phyloP scores from a whole-genome alignment of 2,888 invertebrate genomes.

The Lycophotia porphyrea region DNA sequence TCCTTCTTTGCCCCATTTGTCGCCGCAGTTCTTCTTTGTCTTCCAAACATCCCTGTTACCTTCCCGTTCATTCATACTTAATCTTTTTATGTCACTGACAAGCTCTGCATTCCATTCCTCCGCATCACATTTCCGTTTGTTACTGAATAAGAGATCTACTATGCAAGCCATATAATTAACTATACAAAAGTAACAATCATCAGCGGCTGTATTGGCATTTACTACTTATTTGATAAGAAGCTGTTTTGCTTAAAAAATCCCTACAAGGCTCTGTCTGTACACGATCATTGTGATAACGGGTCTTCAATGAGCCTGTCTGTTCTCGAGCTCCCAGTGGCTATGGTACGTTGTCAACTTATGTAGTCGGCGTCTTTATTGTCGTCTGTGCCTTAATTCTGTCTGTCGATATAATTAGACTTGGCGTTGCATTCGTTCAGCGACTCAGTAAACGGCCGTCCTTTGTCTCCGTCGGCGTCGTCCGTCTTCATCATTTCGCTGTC shows the following conservation, averaged over 20 bases:
- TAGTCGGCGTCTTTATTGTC: slow-evolving; percentile 24
- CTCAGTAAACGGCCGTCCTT: slow-evolving; percentile 29
- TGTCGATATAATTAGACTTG: slow-evolving; percentile 57
- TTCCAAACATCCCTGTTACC: neutral
- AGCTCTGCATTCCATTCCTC: neutral
- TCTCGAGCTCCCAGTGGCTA: neutral
- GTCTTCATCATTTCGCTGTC: slow-evolving; percentile 26
- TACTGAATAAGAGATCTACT: neutral
- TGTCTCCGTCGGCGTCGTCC: slow-evolving; percentile 22
- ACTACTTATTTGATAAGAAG: slow-evolving; percentile 1
- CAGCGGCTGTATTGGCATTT: neutral
- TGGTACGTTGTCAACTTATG: slow-evolving; percentile 6
- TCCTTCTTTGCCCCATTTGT: neutral
- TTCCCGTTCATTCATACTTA: neutral
- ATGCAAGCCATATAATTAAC: neutral
- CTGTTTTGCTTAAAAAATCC: neutral
- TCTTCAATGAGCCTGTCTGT: slow-evolving; percentile 4
- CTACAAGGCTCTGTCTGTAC: neutral
- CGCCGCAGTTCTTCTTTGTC: neutral
- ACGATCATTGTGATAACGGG: slow-evolving; percentile 1
- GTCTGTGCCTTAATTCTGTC: slow-evolving; percentile 46
- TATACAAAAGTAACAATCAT: neutral
- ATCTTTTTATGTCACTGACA: neutral
- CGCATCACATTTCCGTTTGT: neutral
- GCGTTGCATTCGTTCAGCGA: slow-evolving; percentile 37